Conservation (phyloP, 2,113 vertebrate species). For the Megalops atlanticus region DNA sequence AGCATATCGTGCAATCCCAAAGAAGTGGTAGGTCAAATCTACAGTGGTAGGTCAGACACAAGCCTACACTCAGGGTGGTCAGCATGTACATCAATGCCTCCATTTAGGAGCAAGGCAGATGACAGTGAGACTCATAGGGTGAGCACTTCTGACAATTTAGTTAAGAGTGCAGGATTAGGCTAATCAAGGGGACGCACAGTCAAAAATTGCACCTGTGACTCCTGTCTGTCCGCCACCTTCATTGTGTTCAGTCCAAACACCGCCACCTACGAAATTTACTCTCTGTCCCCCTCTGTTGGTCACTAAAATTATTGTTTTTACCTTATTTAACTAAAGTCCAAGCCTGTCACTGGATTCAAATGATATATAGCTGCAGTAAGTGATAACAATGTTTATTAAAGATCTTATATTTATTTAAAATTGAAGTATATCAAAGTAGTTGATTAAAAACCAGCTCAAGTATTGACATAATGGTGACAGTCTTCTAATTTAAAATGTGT, state of each 20-base stretch:
- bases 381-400: neutral
- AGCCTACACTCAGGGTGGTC: neutral
- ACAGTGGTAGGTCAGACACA: too few relatives aligned
- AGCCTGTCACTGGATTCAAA: neutral
- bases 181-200: neutral
- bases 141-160: neutral
- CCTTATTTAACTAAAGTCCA: neutral
- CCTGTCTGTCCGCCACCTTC: neutral
- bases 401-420: neutral
- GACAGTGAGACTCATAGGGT: too few relatives aligned
- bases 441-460: neutral
- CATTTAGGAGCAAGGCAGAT: neutral
- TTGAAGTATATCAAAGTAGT: neutral
- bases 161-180: too few relatives aligned
- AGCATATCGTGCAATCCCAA: neutral
- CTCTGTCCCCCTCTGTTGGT: neutral
- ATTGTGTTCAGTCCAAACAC: neutral
- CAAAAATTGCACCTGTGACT: neutral
- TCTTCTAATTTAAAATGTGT: neutral
- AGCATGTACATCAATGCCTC: neutral
- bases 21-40: too few relatives aligned
- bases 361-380: neutral
- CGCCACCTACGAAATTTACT: neutral
- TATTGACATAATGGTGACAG: neutral
- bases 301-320: too few relatives aligned